Base-by-base conservation (phyloP, 1,140 invertebrate genomes). In the Formica selysi region DNA sequence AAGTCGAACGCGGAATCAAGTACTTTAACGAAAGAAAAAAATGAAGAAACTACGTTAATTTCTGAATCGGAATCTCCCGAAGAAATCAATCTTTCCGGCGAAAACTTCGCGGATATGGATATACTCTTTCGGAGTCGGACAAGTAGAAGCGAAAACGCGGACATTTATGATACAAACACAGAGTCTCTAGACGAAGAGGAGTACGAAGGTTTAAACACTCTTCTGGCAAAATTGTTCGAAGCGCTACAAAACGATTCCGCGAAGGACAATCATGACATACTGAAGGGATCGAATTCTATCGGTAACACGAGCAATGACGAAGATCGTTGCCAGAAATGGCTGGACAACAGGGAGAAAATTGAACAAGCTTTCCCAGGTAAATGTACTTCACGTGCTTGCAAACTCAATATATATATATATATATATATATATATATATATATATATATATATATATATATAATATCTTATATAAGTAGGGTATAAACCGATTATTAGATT, bases 311-410 rank as follows among this genome's bases (percentile, higher is more conserved):
- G 26, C 48, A n/a, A 74, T 36, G 91, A 91, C 51, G 89, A 91
- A 38, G 93, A 93, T 73, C 92, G 92, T 48, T 93, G 93, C 44
- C 91, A 93, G 78, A 93, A 91, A 86, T 95, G 93, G 94, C 76
- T 94, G 44, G 90, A 93, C 73, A 91, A 93, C 81, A 91, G 91
- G 87, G 92, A 94, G 7, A 94, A 93, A 61, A 79, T 94, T 32
- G 90, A 93, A 86, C 76, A 87, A 36, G 92, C 92, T 64, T 94
- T 94, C 76, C 91, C 95, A 78, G 94, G 94, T 88, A 89, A 85
- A 67, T 61, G 36, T 90, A 22, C n/a, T 57, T 57, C 2, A 73
- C 11, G 19, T 38, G 19, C 19, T 57, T 19, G 48, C 68, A 51
- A 51, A 51, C 16, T 51, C 16, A 3, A 3, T 51, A 19, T 51